Evolutionary conservation across 2,888 invertebrate genomes (phyloP).

Genomic region (Drosophila cognata): DNA sequence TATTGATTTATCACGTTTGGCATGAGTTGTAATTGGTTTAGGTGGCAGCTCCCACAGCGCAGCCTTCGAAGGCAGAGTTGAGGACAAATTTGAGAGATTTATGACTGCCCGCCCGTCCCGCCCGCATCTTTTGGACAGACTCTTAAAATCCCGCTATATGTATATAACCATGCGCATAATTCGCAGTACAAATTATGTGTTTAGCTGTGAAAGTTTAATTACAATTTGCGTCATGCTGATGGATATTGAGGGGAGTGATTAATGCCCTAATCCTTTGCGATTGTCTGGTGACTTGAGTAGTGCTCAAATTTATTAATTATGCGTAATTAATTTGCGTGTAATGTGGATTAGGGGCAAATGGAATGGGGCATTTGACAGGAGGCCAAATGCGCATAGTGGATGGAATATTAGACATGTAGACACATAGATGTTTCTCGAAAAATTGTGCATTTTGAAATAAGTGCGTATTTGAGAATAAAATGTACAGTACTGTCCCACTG

Average conservation of each 20-base stretch:
- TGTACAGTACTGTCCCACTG: slow-evolving; percentile 12
- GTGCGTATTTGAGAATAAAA: not conserved
- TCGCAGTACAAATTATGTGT: slow-evolving; percentile 62
- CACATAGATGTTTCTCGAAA: not conserved
- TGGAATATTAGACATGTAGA: not conserved
- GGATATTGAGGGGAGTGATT: slow-evolving; percentile 51
- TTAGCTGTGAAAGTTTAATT: slow-evolving; percentile 62
- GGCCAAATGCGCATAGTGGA: not conserved
- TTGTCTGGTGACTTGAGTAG: slow-evolving; percentile 43
- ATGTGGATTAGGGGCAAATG: slow-evolving; percentile 15
- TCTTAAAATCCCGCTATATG: slow-evolving; percentile 22
- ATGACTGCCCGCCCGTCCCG: slow-evolving; percentile 40
- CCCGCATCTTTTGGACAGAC: slow-evolving; percentile 8
- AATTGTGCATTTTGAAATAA: not conserved
- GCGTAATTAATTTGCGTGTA: slow-evolving; percentile 56
- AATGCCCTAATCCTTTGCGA: slow-evolving; percentile 42
- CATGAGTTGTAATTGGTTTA: slow-evolving; percentile 68
- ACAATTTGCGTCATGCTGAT: slow-evolving; percentile 42
- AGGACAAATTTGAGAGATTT: slow-evolving; percentile 56
- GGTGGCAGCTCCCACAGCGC: slow-evolving; percentile 22
- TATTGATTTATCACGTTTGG: slow-evolving; percentile 75
- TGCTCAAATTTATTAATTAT: slow-evolving; percentile 71
- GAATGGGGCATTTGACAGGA: not conserved
- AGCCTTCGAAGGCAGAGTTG: slow-evolving; percentile 53
- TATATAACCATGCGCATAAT: slow-evolving; percentile 13